Evolutionary conservation across 2,888 invertebrate genomes (phyloP), one percentile per base, ranked within the genome.

Genomic region (Nineta flava): DNA sequence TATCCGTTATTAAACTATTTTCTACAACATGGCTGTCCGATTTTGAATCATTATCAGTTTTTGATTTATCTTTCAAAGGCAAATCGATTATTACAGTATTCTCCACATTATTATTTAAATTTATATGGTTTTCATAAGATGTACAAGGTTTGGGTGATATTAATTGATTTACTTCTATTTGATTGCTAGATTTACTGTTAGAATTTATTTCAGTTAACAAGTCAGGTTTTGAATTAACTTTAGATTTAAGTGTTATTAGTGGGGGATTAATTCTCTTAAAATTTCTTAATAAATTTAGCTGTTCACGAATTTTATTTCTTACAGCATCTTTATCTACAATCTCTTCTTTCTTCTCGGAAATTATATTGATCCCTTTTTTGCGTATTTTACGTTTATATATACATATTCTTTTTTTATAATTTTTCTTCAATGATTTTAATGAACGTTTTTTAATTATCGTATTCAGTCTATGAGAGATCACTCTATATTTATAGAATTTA

Each of bases 341-440:
- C 3, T 13, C 9, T 26, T 12, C 32, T 13, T 35, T 13, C 31
- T 3, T 19, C 13, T 17, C n/a, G 7, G 43, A 9, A 19, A 2
- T 43, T 64, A 51, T 68, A 62, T 57, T 19, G 2, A 26, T 26
- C 26, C 26, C 66, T 59, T 5, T 72, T 67, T 51, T 72, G 70
- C 56, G 60, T 65, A 9, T 71, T 71, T 60, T 70, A 69, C 19
- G 57, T 53, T 55, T 59, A 63, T 48, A 59, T 58, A 61, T 61
- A 67, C 55, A 62, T 66, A 58, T 68, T 69, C 53, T 67, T 63
- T 53, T 63, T 55, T 55, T 66, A 71, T 51, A 57, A 54, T 57
- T 70, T 71, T 46, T 43, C 17, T 43, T 19, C 2, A 21, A 17
- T 32, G 13, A 34, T 46, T 17, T 34, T 16, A 34, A 38, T 13